Evolutionary conservation across 2,797 vertebrate species (phyloP), one percentile per base, ranked within the genome.

Genomic region (Sibirionetta formosa): DNA sequence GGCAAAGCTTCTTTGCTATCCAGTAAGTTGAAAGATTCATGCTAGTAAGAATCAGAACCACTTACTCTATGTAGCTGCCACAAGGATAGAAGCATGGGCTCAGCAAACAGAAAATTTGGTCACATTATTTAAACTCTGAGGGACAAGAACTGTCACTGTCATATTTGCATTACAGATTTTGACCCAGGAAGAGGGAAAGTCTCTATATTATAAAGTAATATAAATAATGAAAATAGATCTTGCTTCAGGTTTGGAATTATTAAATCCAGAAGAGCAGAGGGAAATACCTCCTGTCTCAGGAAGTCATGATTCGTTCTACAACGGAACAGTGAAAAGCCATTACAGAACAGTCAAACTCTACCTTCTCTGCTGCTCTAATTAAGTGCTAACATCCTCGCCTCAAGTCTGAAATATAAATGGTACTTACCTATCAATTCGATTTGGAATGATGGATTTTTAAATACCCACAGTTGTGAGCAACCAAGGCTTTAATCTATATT

Each of bases 381-480:
- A 73, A 69, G 26, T 18, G 61, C 42, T 72, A 58, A 69, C 51
- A 44, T 56, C 36, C 58, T 65, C 42, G 79, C 60, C 22, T 15
- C n/a, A 35, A 50, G 38, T 22, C 80, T 76, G 38, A 48, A 65
- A 88, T 69, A 65, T 11, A 86, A 83, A 81, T 0, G 1, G 27
- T 50, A 66, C 71, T 87, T 3, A 53, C 78, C 22, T 48, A 68
- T 71, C 71, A 38, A 71, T 24, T 36, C 53, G 31, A 83, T 76
- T 66, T 64, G 68, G 31, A 65, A 71, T 31, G 40, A 80, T 53
- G 33, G 78, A 84, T 80, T 93, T 95, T 88, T 60, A 93, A 82
- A 79, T 40, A 79, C 16, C 48, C 20, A 54, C 2, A 0, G 46
- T 48, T 61, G 46, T 20, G 63, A 84, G 54, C 44, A 91, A 14